phyloP scores from a whole-genome alignment of 2,888 invertebrate genomes.

The Eustalomyia histrio region DNA sequence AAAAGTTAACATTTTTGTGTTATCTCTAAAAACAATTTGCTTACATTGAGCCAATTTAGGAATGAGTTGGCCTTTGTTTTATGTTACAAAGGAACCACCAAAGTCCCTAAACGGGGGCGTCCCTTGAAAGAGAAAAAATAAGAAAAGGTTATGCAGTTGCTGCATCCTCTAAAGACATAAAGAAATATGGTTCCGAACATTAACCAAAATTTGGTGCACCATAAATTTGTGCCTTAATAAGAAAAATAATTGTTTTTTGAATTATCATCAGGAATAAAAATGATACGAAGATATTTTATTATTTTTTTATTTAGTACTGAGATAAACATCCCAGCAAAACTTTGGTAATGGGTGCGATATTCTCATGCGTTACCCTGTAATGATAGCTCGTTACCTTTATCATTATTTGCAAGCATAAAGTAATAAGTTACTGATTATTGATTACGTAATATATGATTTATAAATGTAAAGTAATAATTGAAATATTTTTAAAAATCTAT shows the following conservation, averaged over 20 bases:
- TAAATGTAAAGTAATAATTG: too few species aligned
- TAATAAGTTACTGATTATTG: too few species aligned
- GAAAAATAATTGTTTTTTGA: constrained; percentile 39
- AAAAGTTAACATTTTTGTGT: too few species aligned
- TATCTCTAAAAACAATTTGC: too few species aligned
- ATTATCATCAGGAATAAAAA: constrained; percentile 34
- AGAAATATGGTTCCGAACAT: constrained; percentile 33
- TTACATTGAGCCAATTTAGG: constrained; percentile 41
- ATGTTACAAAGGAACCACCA: constrained; percentile 23
- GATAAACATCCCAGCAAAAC: too few species aligned
- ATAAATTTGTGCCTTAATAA: constrained; percentile 50
- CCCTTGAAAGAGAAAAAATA: constrained; percentile 22
- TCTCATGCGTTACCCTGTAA: too few species aligned
- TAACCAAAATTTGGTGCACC: constrained; percentile 42
- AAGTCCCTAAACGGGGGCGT: constrained; percentile 21
- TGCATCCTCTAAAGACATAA: constrained; percentile 36
- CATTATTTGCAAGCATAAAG: too few species aligned
- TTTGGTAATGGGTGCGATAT: too few species aligned
- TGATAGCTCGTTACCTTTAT: too few species aligned
- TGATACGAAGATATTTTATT: constrained; percentile 11
- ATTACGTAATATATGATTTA: too few species aligned
- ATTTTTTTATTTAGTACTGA: constrained; percentile 36
- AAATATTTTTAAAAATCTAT: too few species aligned
- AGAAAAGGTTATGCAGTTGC: constrained; percentile 37
- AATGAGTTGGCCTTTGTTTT: constrained; percentile 41